Evolutionary conservation across 2,797 vertebrate species (phyloP).

Genomic region (Hybognathus amarus): DNA sequence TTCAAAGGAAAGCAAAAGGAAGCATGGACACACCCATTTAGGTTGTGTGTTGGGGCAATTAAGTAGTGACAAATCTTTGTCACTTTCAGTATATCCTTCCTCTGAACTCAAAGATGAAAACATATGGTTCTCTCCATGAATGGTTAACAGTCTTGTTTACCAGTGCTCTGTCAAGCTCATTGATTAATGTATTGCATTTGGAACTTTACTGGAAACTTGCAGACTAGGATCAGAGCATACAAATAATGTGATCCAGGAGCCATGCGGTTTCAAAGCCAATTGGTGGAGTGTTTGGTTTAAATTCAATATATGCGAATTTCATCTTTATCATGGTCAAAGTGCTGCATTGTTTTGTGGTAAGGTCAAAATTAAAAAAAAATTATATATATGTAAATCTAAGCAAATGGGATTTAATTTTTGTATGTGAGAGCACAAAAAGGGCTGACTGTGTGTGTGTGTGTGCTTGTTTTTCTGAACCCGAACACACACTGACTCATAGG

Average conservation of each 20-base stretch:
- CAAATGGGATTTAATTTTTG: neutral
- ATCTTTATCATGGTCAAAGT: slow-evolving; percentile 8
- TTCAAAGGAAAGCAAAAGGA: slow-evolving; percentile 54
- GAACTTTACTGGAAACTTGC: neutral
- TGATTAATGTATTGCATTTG: neutral
- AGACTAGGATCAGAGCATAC: neutral
- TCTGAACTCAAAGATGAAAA: slow-evolving; percentile 7
- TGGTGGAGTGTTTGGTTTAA: slow-evolving; percentile 3
- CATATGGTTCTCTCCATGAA: slow-evolving; percentile 20
- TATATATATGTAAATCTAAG: neutral
- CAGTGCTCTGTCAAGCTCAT: neutral
- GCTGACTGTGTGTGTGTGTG: neutral
- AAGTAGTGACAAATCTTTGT: neutral
- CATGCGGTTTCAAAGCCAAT: neutral
- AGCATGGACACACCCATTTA: neutral
- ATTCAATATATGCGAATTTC: neutral
- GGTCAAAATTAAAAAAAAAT: neutral
- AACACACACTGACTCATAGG: too few relatives aligned
- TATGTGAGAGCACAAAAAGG: neutral
- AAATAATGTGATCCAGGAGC: neutral
- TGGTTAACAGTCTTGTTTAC: neutral
- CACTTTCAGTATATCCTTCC: neutral
- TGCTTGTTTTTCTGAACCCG: slow-evolving; percentile 10
- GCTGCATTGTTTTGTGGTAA: neutral
- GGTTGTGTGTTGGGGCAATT: neutral